These are phyloP conservation scores for Perithous albicinctus DNA, from an alignment of 2,888 invertebrate genomes.

Conservation along the genomic window DNA sequence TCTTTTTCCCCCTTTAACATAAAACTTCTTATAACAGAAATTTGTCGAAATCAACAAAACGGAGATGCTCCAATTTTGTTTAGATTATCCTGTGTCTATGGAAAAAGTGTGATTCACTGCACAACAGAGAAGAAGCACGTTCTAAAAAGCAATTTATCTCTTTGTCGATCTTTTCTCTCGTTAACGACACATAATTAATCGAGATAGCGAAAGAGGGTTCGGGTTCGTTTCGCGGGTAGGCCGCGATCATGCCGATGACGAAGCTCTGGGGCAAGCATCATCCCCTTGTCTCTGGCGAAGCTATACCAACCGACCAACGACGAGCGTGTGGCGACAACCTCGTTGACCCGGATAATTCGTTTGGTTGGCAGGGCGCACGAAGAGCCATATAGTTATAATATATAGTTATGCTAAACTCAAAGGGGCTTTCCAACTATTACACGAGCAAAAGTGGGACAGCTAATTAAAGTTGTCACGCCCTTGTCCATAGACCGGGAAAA, in stretches of 20 bases:
- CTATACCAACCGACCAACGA: no score
- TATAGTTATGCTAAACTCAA: slow-evolving; percentile 32
- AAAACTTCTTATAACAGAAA: no score
- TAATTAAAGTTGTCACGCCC: slow-evolving; percentile 74
- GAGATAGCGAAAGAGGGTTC: slow-evolving; percentile 27
- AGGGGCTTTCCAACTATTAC: slow-evolving; percentile 9
- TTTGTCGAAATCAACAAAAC: no score
- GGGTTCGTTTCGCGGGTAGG: slow-evolving; percentile 7
- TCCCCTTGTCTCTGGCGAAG: slow-evolving; percentile 51
- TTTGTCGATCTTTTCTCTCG: slow-evolving; percentile 42
- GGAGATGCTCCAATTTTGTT: no score
- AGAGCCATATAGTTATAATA: slow-evolving; percentile 18
- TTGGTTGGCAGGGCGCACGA: slow-evolving; percentile 45
- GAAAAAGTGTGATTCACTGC: neutral
- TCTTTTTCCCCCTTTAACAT: no score
- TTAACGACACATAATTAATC: slow-evolving; percentile 60
- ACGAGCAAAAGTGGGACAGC: slow-evolving; percentile 72
- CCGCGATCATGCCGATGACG: slow-evolving; percentile 21
- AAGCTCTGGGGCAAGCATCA: slow-evolving; percentile 62
- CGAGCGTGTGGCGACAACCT: slow-evolving; percentile 48
- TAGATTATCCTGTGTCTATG: neutral
- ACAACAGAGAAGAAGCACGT: slow-evolving; percentile 1
- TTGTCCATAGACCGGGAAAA: slow-evolving; percentile 61
- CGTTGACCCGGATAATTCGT: slow-evolving; percentile 66
- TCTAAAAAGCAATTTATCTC: slow-evolving; percentile 33